Conservation (phyloP, 35 echinoderm and acorn worm genomes). For the Nesometra sesokonis region DNA sequence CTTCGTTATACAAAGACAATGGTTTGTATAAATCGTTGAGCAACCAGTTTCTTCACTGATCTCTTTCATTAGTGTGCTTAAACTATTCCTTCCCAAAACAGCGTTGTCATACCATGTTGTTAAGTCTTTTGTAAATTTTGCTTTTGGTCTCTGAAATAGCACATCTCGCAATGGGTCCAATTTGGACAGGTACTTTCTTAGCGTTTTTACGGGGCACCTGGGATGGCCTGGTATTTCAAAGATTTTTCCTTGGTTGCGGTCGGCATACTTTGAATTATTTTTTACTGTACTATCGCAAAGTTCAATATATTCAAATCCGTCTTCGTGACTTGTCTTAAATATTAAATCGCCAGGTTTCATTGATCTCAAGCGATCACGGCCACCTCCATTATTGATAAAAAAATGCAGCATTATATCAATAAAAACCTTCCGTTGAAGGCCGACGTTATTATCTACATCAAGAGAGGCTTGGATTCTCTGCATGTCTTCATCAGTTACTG, state of each 20-base stretch:
- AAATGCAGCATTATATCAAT: conserved; percentile 30
- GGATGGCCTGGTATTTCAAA: conserved; percentile 8
- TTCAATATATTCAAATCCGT: background rate
- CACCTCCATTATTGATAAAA: background rate
- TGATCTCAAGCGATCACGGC: conserved; percentile 2
- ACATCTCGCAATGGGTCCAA: background rate
- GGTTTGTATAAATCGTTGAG: conserved; percentile 11
- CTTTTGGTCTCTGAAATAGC: conserved; percentile 12
- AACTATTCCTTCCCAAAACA: conserved; percentile 8
- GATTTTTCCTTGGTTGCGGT: conserved; percentile 16
- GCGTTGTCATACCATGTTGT: conserved; percentile 10
- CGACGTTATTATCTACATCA: background rate
- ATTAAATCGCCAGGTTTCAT: conserved; percentile 19
- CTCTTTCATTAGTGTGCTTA: conserved; percentile 1
- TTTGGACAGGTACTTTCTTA: conserved; percentile 14
- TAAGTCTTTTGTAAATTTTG: background rate
- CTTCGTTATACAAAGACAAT: background rate
- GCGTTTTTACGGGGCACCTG: conserved; percentile 28
- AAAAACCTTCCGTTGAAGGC: conserved; percentile 25
- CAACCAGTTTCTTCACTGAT: conserved; percentile 4
- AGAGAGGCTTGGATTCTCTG: conserved; percentile 3
- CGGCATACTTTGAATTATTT: conserved; percentile 13
- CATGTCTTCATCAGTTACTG: conserved; percentile 11
- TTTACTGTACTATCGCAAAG: conserved; percentile 19
- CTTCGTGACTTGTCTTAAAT: background rate